A percentile compares a stretch with the other conserved stretches of the same genome.
Evolutionary conservation across 2,797 vertebrate species (phyloP).

Genomic region (Erithacus rubecula): DNA sequence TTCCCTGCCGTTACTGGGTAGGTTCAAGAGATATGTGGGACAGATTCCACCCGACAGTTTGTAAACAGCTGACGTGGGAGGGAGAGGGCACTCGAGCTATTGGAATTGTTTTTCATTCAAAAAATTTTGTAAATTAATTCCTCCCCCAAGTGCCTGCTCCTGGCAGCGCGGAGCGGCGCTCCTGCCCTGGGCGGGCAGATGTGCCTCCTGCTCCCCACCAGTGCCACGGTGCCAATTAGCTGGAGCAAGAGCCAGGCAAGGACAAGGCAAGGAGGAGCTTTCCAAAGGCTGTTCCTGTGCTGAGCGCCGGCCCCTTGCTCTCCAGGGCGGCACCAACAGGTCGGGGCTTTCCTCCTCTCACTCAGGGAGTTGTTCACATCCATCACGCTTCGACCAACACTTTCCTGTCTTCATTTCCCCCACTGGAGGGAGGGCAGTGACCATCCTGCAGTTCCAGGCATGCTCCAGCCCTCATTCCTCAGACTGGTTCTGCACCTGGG

Average conservation of each 20-base stretch:
- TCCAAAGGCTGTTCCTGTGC: background rate
- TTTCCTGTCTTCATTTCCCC: background rate
- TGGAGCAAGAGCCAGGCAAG: slow-evolving; percentile 26
- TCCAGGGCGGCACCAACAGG: background rate
- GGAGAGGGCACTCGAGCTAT: slow-evolving; percentile 34
- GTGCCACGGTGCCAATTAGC: slow-evolving; percentile 47
- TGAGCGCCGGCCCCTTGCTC: background rate
- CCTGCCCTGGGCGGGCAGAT: slow-evolving; percentile 55
- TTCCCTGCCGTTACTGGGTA: background rate
- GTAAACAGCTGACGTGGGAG: slow-evolving; percentile 59
- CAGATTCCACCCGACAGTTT: slow-evolving; percentile 51
- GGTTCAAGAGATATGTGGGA: slow-evolving; percentile 32
- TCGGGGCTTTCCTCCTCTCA: background rate
- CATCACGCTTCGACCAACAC: background rate
- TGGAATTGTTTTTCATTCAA: slow-evolving; percentile 62
- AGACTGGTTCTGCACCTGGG: background rate
- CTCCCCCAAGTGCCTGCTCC: slow-evolving; percentile 26
- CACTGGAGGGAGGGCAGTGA: too few species aligned
- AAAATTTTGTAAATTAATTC: slow-evolving; percentile 61
- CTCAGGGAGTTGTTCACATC: background rate
- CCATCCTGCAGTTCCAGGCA: background rate
- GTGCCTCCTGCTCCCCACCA: slow-evolving; percentile 55
- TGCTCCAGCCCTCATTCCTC: background rate
- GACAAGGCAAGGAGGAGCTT: background rate
- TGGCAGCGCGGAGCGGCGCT: background rate